Evolutionary conservation across 2,797 vertebrate genomes (phyloP).

Genomic region (Enteromius anoplus): DNA sequence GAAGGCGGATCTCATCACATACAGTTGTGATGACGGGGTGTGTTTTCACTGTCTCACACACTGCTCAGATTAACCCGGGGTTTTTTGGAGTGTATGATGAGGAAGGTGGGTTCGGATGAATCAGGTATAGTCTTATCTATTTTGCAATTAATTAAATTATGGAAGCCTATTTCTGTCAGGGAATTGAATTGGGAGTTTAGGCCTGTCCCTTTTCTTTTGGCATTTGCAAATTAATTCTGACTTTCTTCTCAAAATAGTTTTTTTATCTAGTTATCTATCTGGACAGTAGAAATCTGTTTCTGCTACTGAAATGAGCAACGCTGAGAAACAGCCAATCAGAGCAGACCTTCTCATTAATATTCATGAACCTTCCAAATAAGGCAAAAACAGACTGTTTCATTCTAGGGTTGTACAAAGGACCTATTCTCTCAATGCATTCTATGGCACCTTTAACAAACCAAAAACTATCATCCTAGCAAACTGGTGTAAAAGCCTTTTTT

Average conservation of each 20-base stretch:
- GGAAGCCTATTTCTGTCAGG: neutral
- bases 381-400: too few relatives aligned
- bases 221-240: too few relatives aligned
- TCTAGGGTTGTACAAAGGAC: too few relatives aligned
- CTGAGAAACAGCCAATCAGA: too few relatives aligned
- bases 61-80: slow-evolving; percentile 7
- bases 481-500: neutral
- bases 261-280: too few relatives aligned
- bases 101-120: neutral
- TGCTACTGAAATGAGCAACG: too few relatives aligned
- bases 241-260: neutral
- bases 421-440: too few relatives aligned
- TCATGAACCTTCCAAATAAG: too few relatives aligned
- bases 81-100: neutral
- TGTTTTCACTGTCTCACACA: neutral
- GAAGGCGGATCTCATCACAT: slow-evolving; percentile 1
- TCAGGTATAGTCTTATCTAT: neutral
- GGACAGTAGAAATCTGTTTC: too few relatives aligned
- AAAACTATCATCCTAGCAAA: neutral
- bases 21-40: slow-evolving; percentile 14
- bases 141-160: neutral
- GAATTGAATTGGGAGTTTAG: neutral
- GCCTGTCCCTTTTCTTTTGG: neutral
- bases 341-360: too few relatives aligned
- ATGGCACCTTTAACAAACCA: neutral